Conservation (phyloP, 2,888 invertebrate species). For the Dynastes maya region DNA sequence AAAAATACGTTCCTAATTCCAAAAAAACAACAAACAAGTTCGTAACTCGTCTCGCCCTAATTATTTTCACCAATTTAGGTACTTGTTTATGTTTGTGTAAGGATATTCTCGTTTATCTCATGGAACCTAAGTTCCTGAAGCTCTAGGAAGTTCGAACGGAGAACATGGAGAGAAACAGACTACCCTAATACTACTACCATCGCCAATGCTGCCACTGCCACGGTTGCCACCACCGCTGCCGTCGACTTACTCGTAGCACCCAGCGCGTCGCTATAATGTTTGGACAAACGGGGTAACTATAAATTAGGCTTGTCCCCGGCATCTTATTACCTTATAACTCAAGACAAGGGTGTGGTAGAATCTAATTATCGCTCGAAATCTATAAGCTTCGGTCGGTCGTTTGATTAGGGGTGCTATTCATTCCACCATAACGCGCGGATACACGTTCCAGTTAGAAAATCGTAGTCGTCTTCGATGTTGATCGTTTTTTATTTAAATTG, state of each 20-base stretch:
- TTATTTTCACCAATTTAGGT: too few relatives aligned
- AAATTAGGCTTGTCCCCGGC: slow-evolving; percentile 69
- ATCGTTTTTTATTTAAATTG: slow-evolving; percentile 8
- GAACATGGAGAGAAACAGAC: too few relatives aligned
- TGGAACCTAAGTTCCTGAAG: too few relatives aligned
- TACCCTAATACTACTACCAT: too few relatives aligned
- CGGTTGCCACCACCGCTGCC: not conserved
- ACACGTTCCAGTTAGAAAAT: not conserved
- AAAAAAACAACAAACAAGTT: too few relatives aligned
- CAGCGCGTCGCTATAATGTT: slow-evolving; percentile 56
- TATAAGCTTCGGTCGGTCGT: slow-evolving; percentile 63
- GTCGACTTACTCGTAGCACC: too few relatives aligned
- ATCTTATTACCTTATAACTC: slow-evolving; percentile 71
- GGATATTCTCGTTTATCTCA: too few relatives aligned
- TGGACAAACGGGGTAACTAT: slow-evolving; percentile 66
- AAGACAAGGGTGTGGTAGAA: slow-evolving; percentile 70
- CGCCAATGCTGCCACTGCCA: not conserved
- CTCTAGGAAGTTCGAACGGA: too few relatives aligned
- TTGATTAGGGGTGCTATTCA: slow-evolving; percentile 55
- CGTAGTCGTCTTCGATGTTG: not conserved
- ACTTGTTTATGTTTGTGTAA: too few relatives aligned
- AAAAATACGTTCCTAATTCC: too few relatives aligned
- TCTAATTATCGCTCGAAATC: slow-evolving; percentile 69
- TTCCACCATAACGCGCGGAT: slow-evolving; percentile 53
- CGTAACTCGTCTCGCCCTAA: too few relatives aligned